Evolutionary conservation across 2,888 invertebrate genomes (phyloP).

Genomic region (Polydrusus tereticollis): DNA sequence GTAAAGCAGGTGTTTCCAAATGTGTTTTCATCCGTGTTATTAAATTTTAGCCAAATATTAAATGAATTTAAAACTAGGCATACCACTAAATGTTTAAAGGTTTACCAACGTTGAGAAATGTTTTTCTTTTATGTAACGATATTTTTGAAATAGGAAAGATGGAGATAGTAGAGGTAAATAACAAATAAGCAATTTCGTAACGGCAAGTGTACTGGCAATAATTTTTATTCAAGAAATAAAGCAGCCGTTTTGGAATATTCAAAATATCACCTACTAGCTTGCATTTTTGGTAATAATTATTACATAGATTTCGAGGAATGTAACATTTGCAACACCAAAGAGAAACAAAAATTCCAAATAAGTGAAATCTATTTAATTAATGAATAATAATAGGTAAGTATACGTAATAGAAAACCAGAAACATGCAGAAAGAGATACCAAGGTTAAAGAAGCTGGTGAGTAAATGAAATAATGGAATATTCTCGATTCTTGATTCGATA

Average conservation of each 20-base stretch:
- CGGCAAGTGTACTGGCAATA: too few relatives aligned
- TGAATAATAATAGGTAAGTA: not conserved
- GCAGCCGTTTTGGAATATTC: too few relatives aligned
- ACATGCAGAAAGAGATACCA: not conserved
- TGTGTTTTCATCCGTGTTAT: constrained; percentile 14
- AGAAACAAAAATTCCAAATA: not conserved
- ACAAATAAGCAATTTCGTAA: too few relatives aligned
- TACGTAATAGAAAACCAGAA: not conserved
- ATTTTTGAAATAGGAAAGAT: not conserved
- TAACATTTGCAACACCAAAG: too few relatives aligned
- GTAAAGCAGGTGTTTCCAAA: not conserved
- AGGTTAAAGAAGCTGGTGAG: not conserved
- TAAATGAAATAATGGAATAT: not conserved
- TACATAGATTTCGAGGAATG: too few relatives aligned
- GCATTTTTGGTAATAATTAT: too few relatives aligned
- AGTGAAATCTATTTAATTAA: not conserved
- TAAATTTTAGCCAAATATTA: constrained; percentile 4
- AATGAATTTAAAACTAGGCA: not conserved
- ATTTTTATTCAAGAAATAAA: too few relatives aligned
- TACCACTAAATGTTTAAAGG: not conserved
- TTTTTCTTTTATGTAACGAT: not conserved
- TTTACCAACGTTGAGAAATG: not conserved
- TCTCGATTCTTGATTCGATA: not conserved
- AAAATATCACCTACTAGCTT: too few relatives aligned
- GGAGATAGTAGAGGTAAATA: too few relatives aligned